A percentile compares a stretch with the other conserved stretches of the same genome.
Evolutionary conservation across 2,113 vertebrate genomes (phyloP).

Genomic region (Labeo catla): DNA sequence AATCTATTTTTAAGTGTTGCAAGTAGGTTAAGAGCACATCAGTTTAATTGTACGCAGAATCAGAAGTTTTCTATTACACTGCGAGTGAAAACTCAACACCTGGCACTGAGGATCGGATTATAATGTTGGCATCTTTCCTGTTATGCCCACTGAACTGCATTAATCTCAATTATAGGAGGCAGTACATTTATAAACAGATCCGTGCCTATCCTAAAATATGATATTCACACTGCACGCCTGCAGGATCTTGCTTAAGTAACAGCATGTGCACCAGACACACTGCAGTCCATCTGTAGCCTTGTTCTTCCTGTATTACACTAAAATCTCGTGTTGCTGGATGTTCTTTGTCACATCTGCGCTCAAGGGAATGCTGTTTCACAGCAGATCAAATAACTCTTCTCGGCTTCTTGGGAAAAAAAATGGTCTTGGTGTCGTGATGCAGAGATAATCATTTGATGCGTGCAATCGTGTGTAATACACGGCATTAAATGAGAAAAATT

Average conservation of each 20-base stretch:
- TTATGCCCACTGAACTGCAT: neutral
- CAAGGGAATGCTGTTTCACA: conserved; percentile 4
- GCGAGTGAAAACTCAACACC: neutral
- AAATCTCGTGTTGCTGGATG: neutral
- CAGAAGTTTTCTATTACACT: neutral
- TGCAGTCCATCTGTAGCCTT: neutral
- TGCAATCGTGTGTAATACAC: conserved; percentile 28
- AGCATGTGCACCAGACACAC: neutral
- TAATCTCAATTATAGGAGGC: conserved; percentile 5
- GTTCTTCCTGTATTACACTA: neutral
- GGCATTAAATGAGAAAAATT: neutral
- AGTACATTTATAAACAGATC: neutral
- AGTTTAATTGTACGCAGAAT: neutral
- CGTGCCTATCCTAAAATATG: neutral
- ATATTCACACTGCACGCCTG: neutral
- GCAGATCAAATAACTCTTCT: conserved; percentile 12
- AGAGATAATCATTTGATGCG: conserved; percentile 22
- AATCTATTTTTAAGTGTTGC: conserved; percentile 19
- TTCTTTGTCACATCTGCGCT: conserved; percentile 28
- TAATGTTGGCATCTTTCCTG: conserved; percentile 10
- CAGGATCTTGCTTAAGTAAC: neutral
- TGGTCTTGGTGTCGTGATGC: conserved; percentile 6
- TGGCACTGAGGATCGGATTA: neutral
- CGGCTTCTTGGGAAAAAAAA: neutral
- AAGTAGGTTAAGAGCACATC: conserved; percentile 20